phyloP scores from a whole-genome alignment of 1,140 invertebrate genomes.

The Microplitis mediator region DNA sequence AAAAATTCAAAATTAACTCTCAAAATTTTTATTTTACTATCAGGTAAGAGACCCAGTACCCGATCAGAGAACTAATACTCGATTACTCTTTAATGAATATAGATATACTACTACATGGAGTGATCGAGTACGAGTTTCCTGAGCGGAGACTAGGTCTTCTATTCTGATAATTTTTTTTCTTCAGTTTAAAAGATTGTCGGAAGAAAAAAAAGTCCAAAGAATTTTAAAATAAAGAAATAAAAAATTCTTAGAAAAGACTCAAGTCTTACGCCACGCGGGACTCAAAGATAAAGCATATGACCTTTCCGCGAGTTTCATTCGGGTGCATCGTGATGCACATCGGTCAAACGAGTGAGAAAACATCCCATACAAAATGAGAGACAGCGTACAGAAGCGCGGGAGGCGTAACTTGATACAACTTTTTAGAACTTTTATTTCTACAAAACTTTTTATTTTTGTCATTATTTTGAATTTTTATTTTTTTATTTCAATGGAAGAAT shows the following conservation, averaged over 20 bases:
- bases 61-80: no score
- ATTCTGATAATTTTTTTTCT: no score
- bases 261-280: conserved; percentile 9
- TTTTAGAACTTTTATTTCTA: conserved; percentile 36
- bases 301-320: conserved; percentile 32
- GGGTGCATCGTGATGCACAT: conserved; percentile 31
- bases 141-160: no score
- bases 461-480: not conserved
- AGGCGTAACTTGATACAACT: conserved; percentile 37
- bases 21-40: no score
- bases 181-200: not conserved
- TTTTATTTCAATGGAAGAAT: no score
- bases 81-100: no score
- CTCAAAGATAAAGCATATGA: conserved; percentile 28
- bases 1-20: no score
- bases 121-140: no score
- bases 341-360: conserved; percentile 22
- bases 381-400: conserved; percentile 16
- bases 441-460: not conserved
- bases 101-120: no score
- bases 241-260: no score
- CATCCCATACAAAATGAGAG: conserved; percentile 13
- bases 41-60: no score
- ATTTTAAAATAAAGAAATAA: not conserved
- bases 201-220: not conserved